Base-by-base conservation (phyloP, 92 coral and sea anemone species). In the Muricea muricata region DNA sequence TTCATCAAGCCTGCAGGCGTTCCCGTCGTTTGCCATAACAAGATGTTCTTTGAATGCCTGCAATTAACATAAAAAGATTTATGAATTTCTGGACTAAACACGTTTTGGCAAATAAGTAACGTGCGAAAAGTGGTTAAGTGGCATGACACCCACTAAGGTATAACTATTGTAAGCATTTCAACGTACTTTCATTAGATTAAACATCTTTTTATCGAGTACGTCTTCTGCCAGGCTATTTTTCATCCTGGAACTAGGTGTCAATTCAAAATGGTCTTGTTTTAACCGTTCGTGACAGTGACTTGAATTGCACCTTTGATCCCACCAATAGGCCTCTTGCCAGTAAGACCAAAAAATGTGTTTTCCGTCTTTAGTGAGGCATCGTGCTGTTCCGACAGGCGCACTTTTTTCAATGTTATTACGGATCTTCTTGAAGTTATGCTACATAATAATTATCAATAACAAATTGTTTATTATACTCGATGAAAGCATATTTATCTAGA, bases 191-290 rank as follows among this genome's bases (percentile, higher is more conserved):
- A 90, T 87, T 48, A 79, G 17, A 74, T 82, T 77, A 28, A 90
- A 86, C 93, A 87, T 87, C 82, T 87, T 87, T 15, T 61, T 58
- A n/a, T n/a, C n/a, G n/a, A n/a, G n/a, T n/a, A n/a, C n/a, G n/a
- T n/a, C n/a, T n/a, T n/a, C n/a, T n/a, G n/a, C n/a, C n/a, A n/a
- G n/a, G n/a, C n/a, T n/a, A n/a, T n/a, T n/a, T n/a, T n/a, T n/a
- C n/a, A n/a, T 87, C n/a, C 85, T 83, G 7, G 89, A 13, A 30
- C 91, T 84, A 0, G 93, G 86, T 20, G 85, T 85, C 34, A 83
- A 26, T 21, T 87, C 90, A 50, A 90, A 47, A 48, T 87, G 93
- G 1, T 37, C 55, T 3, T 26, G 80, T 13, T 82, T 84, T 0
- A 90, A 84, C 12, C 66, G n/a, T 66, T 90, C 91, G 39, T 90